phyloP scores from a whole-genome alignment of 2,113 vertebrate genomes.

The Pollachius pollachius region DNA sequence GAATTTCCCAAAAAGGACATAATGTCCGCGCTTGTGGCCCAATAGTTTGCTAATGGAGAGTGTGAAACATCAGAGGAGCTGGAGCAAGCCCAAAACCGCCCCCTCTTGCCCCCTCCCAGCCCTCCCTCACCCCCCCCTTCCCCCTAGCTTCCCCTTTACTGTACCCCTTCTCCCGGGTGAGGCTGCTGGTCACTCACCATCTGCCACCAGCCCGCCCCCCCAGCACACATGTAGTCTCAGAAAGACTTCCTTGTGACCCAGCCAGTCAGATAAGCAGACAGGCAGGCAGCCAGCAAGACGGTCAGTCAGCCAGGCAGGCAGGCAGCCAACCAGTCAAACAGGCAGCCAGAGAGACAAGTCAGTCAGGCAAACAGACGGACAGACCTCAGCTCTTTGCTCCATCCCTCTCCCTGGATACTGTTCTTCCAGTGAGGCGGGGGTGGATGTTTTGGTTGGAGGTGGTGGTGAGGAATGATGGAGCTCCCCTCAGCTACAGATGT shows the following conservation, averaged over 20 bases:
- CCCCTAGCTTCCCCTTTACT: constrained; percentile 50
- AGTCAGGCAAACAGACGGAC: too few species aligned
- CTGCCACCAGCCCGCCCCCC: constrained; percentile 67
- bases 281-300: too few species aligned
- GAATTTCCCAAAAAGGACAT: constrained; percentile 14
- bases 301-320: too few species aligned
- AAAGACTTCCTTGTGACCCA: constrained; percentile 77
- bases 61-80: constrained; percentile 41
- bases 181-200: constrained; percentile 74
- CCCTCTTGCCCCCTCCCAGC: constrained; percentile 14
- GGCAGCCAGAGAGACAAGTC: too few species aligned
- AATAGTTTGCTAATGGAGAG: constrained; percentile 37
- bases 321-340: constrained; percentile 25
- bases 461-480: constrained; percentile 11
- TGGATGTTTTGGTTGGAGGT: too few species aligned
- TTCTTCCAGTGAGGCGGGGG: constrained; percentile 26
- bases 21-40: constrained; percentile 34
- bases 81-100: constrained; percentile 64
- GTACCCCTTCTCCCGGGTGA: constrained; percentile 66
- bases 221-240: constrained; percentile 75
- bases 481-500: constrained; percentile 15
- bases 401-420: constrained; percentile 37
- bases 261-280: constrained; percentile 14
- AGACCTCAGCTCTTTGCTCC: constrained; percentile 29
- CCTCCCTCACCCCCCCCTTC: constrained; percentile 30